phyloP scores from a whole-genome alignment of 2,113 vertebrate species.

The Benitochromis conjunctus region DNA sequence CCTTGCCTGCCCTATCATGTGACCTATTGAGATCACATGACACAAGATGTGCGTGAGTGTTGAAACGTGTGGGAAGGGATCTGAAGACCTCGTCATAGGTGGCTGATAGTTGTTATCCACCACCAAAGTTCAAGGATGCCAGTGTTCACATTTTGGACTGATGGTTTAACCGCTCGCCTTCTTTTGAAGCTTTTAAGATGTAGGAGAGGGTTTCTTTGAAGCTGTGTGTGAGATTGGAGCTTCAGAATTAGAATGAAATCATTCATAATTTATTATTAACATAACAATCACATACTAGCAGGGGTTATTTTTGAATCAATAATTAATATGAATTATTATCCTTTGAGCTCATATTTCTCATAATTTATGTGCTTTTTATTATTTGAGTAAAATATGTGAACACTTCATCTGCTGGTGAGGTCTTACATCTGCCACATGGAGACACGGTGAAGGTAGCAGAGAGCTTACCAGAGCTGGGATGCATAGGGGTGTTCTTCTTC shows the following conservation, averaged over 20 bases:
- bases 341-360: too few species aligned
- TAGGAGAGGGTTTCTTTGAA: background rate
- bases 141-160: background rate
- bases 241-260: background rate
- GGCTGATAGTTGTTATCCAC: background rate
- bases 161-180: background rate
- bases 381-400: background rate
- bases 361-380: background rate
- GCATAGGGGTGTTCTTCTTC: slow-evolving; percentile 16
- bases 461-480: slow-evolving; percentile 29
- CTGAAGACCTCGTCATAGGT: background rate
- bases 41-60: background rate
- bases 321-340: too few species aligned
- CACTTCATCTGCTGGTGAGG: background rate
- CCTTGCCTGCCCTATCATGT: background rate
- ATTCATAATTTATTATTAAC: fast-evolving
- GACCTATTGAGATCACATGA: background rate
- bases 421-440: background rate
- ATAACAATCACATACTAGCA: too few species aligned
- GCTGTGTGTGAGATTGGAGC: background rate
- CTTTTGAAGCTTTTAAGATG: background rate
- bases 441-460: background rate
- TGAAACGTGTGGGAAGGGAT: background rate
- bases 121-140: background rate
- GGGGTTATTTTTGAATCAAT: background rate